Base-by-base conservation (phyloP, 2,888 invertebrate species). In the Drosophila atripex region DNA sequence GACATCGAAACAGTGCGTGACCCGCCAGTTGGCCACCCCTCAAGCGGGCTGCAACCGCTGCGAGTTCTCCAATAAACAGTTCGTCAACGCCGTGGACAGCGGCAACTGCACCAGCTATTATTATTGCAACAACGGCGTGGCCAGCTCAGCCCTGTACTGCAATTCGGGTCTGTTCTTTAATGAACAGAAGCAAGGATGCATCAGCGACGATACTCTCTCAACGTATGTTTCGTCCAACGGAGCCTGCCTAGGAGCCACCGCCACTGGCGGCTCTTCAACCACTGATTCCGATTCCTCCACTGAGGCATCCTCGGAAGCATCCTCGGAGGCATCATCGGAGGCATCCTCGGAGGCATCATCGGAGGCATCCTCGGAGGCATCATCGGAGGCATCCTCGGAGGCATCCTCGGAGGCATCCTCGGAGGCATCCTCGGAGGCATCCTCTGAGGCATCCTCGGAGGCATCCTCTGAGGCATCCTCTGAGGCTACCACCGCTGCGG, bases 1-100 rank as follows among this genome's bases (percentile, higher is more conserved):
- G 0, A 0, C 0, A 0, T 0, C 0, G 0, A 78, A 86, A 30
- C 0, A 3, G 7, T 0, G 80, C 38, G 0, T 2, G 7, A 0
- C 0, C 1, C 80, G 88, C 1, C 30, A 50, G n/a, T 0, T 0
- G 0, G 80, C 88, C 3, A 25, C 21, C 0, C 39, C 80, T 8
- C 0, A 0, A 0, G 0, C 0, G 0, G 38, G 23, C 18, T 80
- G 80, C 86, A 71, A 80, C 47, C 88, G 80, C 5, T 80, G 80
- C 35, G 82, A 80, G 49, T 59, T 43, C 1, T 14, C 76, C 7
- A 11, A 0, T 0, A n/a, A 1, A 0, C 0, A 0, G 0, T 80
- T 78, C 7, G 88, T 73, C 12, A 80, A 80, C 60, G 69, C 71
- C 12, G 73, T 71, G 0, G 18, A 52, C 21, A 11, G 1, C 1